Evolutionary conservation across 2,888 invertebrate species (phyloP).

Genomic region (Dilophus febrilis): DNA sequence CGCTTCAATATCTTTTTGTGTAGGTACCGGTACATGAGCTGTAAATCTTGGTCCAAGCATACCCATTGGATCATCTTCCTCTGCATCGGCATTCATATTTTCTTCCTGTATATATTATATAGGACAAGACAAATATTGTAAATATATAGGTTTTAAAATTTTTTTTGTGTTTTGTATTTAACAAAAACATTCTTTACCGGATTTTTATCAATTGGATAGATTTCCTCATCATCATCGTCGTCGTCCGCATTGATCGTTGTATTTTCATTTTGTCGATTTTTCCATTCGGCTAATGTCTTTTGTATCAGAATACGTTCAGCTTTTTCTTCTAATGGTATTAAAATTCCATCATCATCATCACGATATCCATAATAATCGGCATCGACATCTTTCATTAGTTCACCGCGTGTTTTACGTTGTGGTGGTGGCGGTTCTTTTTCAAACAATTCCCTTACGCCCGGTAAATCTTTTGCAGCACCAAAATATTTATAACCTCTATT

Average conservation of each 20-base stretch:
- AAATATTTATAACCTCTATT: conserved; percentile 98
- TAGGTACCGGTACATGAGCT: conserved; percentile 82
- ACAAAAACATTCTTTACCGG: no score
- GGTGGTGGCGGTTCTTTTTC: conserved; percentile 88
- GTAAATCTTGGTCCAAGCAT: conserved; percentile 41
- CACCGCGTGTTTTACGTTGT: conserved; percentile 81
- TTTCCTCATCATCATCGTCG: conserved; percentile 52
- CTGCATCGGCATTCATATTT: neutral
- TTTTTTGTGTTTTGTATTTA: no score
- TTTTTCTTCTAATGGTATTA: conserved; percentile 71
- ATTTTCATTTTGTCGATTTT: conserved; percentile 39
- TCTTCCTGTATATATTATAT: neutral
- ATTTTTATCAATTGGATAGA: conserved; percentile 40
- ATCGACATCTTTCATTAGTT: conserved; percentile 95
- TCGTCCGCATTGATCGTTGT: conserved; percentile 32
- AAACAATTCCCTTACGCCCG: conserved; percentile 93
- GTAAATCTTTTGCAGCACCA: conserved; percentile 93
- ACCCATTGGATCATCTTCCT: conserved; percentile 24
- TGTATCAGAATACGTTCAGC: conserved; percentile 53
- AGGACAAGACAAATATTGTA: neutral
- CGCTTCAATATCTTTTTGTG: conserved; percentile 86
- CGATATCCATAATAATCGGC: conserved; percentile 98
- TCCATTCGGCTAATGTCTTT: conserved; percentile 54
- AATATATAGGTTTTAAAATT: no score
- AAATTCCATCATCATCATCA: conserved; percentile 94